Conservation (phyloP, 1,140 invertebrate species). For the Drosophila nebulosa region DNA sequence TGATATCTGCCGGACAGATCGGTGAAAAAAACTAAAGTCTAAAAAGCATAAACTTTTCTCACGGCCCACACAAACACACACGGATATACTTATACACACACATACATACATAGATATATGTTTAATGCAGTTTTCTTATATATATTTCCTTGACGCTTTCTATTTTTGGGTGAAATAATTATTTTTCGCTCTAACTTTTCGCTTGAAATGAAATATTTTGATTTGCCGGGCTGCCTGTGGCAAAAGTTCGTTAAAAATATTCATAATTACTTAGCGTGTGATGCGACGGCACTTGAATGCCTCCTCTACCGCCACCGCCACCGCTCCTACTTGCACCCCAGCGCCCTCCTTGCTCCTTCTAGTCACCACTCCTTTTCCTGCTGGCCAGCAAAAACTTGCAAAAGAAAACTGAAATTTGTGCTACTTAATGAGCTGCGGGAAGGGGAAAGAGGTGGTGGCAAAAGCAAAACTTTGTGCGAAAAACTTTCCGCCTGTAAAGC, state of each 20-base stretch:
- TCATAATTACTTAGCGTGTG: conserved; percentile 79
- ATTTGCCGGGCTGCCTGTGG: conserved; percentile 76
- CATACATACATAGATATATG: not conserved
- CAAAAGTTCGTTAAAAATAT: conserved; percentile 78
- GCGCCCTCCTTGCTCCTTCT: not conserved
- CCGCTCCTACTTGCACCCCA: not conserved
- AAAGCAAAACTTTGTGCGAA: conserved; percentile 57
- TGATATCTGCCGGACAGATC: conserved; percentile 40
- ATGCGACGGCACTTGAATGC: conserved; percentile 64
- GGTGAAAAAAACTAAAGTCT: not conserved
- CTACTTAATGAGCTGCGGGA: conserved; percentile 63
- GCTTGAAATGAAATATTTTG: conserved; percentile 72
- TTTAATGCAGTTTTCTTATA: conserved; percentile 47
- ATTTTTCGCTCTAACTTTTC: conserved; percentile 65
- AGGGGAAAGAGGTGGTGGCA: not conserved
- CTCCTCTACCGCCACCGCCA: not conserved
- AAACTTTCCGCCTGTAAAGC: conserved; percentile 42
- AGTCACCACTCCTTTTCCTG: conserved; percentile 8
- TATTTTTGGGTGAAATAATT: conserved; percentile 52
- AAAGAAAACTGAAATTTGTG: conserved; percentile 70
- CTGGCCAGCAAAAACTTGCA: conserved; percentile 51
- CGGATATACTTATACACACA: too few relatives aligned
- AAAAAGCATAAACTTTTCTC: not conserved
- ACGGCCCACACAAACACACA: not conserved
- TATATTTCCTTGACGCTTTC: conserved; percentile 16